phyloP scores from a whole-genome alignment of 1,140 invertebrate species.

The Aricia agestis region DNA sequence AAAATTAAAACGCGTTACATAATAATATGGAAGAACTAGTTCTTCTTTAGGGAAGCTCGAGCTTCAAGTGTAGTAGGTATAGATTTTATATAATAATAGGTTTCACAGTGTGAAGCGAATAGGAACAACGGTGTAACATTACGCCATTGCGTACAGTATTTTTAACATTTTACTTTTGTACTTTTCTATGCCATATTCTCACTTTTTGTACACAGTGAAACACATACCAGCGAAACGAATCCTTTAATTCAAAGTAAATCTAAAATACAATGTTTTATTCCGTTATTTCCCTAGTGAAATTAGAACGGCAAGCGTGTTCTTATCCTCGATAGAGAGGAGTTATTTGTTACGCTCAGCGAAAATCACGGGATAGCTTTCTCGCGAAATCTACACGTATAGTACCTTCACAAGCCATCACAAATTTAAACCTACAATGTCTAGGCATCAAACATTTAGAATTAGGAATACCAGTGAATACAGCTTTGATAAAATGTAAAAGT shows the following conservation, averaged over 20 bases:
- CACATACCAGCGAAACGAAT: not conserved
- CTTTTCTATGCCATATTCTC: not conserved
- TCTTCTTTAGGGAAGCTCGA: too few relatives aligned
- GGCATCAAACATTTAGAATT: not conserved
- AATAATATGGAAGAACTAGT: too few relatives aligned
- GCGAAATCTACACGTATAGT: not conserved
- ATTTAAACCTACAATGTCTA: not conserved
- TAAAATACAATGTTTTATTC: slow-evolving; percentile 10
- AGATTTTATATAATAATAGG: too few relatives aligned
- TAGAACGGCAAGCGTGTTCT: slow-evolving; percentile 10
- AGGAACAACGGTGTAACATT: too few relatives aligned
- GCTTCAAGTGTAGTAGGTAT: too few relatives aligned
- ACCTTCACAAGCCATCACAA: not conserved
- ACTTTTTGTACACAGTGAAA: not conserved
- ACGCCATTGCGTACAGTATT: too few relatives aligned
- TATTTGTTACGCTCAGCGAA: slow-evolving; percentile 2
- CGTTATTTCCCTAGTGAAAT: slow-evolving; percentile 11
- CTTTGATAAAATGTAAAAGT: too few relatives aligned
- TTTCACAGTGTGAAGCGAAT: too few relatives aligned
- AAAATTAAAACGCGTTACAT: too few relatives aligned
- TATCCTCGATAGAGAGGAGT: not conserved
- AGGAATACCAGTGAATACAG: too few relatives aligned
- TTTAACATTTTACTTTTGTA: too few relatives aligned
- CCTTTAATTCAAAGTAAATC: not conserved
- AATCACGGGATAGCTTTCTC: not conserved